phyloP scores from a whole-genome alignment of 1,140 invertebrate genomes.

The Zophobas atratus region DNA sequence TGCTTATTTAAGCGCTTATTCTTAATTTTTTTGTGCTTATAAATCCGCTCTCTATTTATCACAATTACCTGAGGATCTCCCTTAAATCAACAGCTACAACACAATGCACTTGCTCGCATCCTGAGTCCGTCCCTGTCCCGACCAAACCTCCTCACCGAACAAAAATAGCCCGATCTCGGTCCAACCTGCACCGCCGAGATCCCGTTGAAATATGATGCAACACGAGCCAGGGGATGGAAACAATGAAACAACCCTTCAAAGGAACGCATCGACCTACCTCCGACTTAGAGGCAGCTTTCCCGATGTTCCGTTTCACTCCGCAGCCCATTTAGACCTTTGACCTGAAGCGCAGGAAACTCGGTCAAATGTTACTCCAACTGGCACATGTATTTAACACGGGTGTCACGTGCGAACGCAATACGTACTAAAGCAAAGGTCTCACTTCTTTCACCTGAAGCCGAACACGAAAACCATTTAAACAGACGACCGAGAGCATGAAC shows the following conservation, averaged over 20 bases:
- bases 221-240: conserved; percentile 3
- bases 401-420: conserved; percentile 6
- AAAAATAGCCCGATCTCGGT: conserved; percentile 3
- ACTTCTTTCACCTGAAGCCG: conserved; percentile 10
- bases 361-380: conserved; percentile 12
- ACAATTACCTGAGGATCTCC: too few relatives aligned
- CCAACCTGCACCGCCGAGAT: neutral
- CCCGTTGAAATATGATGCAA: conserved; percentile 2
- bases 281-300: conserved; percentile 47
- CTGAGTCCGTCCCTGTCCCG: too few relatives aligned
- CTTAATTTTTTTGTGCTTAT: too few relatives aligned
- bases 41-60: too few relatives aligned
- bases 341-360: neutral
- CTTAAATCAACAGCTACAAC: too few relatives aligned
- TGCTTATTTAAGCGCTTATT: too few relatives aligned
- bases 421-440: neutral
- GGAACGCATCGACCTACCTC: conserved; percentile 32
- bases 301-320: conserved; percentile 52
- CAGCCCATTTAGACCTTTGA: conserved; percentile 50
- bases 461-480: conserved; percentile 20
- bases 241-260: conserved; percentile 17
- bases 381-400: conserved; percentile 1
- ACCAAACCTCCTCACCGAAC: neutral
- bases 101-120: too few relatives aligned
- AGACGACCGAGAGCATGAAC: conserved; percentile 19